phyloP scores from a whole-genome alignment of 1,140 invertebrate species.

The Ceratoteleas bidentatus region DNA sequence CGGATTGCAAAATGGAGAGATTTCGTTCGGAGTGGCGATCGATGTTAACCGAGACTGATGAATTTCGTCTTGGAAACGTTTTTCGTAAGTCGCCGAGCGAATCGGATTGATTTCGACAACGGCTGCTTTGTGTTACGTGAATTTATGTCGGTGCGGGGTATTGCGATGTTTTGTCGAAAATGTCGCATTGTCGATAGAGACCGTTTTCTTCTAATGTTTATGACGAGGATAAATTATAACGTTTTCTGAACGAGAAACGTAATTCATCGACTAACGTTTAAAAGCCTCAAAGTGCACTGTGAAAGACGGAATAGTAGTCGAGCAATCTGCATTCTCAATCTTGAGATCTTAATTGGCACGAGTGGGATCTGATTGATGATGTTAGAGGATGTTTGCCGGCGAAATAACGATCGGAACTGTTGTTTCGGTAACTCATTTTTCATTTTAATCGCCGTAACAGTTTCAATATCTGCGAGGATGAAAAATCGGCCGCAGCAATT shows the following conservation, averaged over 20 bases:
- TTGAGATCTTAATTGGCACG: conserved; percentile 50
- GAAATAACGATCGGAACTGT: too few species aligned
- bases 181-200: background rate
- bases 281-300: conserved; percentile 31
- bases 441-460: too few species aligned
- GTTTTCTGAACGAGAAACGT: conserved; percentile 15
- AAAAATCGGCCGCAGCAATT: too few species aligned
- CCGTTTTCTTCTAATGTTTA: background rate
- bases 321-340: conserved; percentile 47
- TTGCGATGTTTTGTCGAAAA: background rate
- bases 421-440: too few species aligned
- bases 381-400: too few species aligned
- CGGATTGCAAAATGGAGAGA: background rate
- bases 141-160: too few species aligned
- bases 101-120: too few species aligned
- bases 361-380: too few species aligned
- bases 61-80: background rate
- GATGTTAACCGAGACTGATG: background rate
- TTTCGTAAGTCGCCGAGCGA: background rate
- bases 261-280: conserved; percentile 21
- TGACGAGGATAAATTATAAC: conserved; percentile 12
- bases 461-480: too few species aligned
- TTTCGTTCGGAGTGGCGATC: background rate
- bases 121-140: too few species aligned
- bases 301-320: conserved; percentile 44